Percentiles rank a stretch among this genome's conserved stretches.
Evolutionary conservation across 2,113 vertebrate genomes (phyloP).

Genomic region (Oostethus manadensis): DNA sequence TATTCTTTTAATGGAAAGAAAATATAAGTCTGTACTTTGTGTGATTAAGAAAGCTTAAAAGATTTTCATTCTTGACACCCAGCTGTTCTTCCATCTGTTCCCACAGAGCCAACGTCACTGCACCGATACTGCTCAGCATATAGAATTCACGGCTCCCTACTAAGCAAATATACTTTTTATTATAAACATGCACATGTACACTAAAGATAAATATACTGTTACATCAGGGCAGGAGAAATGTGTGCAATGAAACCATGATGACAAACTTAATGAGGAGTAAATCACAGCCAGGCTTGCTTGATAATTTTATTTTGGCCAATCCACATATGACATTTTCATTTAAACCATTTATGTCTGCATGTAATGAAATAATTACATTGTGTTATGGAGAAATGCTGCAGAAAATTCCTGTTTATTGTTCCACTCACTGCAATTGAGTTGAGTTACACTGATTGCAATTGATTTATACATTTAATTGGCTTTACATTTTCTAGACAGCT

Average conservation of each 20-base stretch:
- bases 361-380: no score
- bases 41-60: conserved; percentile 11
- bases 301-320: neutral
- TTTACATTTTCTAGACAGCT: neutral
- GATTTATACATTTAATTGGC: neutral
- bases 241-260: conserved; percentile 33
- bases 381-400: neutral
- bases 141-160: conserved; percentile 37
- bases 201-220: conserved; percentile 47
- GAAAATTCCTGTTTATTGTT: neutral
- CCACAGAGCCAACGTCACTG: conserved; percentile 43
- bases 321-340: neutral
- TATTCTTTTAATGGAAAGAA: conserved; percentile 8
- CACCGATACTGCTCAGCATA: conserved; percentile 17
- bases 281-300: conserved; percentile 9
- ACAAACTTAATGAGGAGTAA: conserved; percentile 8
- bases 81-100: conserved; percentile 53
- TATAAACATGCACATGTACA: conserved; percentile 38
- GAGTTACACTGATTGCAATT: no score
- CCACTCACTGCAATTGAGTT: no score
- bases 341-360: neutral
- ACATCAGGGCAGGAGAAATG: conserved; percentile 29
- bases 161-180: conserved; percentile 55
- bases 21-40: neutral
- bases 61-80: conserved; percentile 37